Conservation (phyloP, 2,888 invertebrate genomes). For the Eulithis prunata region DNA sequence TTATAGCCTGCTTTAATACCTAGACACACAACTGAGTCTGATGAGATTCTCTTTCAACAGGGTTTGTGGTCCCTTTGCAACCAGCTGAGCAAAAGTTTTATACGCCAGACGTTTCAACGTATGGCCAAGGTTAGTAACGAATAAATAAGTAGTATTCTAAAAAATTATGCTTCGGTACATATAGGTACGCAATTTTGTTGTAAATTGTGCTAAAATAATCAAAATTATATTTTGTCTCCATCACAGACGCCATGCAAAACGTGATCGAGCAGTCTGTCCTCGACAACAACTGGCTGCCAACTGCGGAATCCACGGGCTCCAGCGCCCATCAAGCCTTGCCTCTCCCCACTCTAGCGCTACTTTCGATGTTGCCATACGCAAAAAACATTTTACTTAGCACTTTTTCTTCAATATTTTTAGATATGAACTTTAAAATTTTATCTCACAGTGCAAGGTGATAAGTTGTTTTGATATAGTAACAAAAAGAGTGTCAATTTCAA, state of each 20-base stretch:
- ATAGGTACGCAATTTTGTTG: too few species aligned
- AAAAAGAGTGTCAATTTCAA: slow-evolving; percentile 51
- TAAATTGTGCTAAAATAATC: neutral
- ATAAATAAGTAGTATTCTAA: too few species aligned
- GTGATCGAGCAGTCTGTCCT: slow-evolving; percentile 81
- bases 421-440: slow-evolving; percentile 48
- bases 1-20: neutral
- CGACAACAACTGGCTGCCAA: slow-evolving; percentile 81
- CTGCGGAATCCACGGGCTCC: slow-evolving; percentile 73
- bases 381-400: slow-evolving; percentile 51
- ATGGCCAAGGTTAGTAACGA: slow-evolving; percentile 57
- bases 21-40: neutral
- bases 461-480: slow-evolving; percentile 48
- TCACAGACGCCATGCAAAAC: slow-evolving; percentile 78
- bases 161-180: too few species aligned
- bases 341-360: slow-evolving; percentile 56
- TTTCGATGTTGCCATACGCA: slow-evolving; percentile 60
- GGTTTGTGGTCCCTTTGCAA: slow-evolving; percentile 74
- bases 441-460: slow-evolving; percentile 69
- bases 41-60: slow-evolving; percentile 47
- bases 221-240: slow-evolving; percentile 12
- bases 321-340: slow-evolving; percentile 57
- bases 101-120: slow-evolving; percentile 78
- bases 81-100: slow-evolving; percentile 80
- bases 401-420: slow-evolving; percentile 50